Conservation (phyloP, 1,140 invertebrate species). For the Drosophila athabasca region DNA sequence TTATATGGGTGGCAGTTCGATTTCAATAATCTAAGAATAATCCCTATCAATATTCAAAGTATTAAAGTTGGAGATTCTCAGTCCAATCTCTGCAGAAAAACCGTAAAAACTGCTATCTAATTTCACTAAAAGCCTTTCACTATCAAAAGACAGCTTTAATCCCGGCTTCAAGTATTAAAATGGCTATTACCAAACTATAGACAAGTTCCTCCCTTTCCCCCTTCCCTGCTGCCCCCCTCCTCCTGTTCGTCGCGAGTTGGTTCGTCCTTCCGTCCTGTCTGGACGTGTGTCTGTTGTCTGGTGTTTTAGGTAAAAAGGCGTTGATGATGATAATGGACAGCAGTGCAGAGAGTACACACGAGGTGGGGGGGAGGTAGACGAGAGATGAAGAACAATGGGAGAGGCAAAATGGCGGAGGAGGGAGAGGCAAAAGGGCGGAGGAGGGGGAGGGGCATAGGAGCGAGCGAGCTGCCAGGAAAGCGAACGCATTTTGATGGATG, state of each 20-base stretch:
- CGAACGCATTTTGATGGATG: conserved; percentile 74
- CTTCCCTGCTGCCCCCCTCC: background rate
- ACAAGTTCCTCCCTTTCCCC: background rate
- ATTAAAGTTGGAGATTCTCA: no score
- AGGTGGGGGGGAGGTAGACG: background rate
- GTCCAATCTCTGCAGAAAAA: no score
- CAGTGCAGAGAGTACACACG: conserved; percentile 20
- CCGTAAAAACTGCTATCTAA: no score
- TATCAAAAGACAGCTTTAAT: no score
- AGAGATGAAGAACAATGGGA: conserved; percentile 10
- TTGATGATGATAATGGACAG: conserved; percentile 71
- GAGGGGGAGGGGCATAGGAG: conserved; percentile 5
- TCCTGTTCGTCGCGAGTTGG: background rate
- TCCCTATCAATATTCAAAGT: no score
- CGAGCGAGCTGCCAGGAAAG: no score
- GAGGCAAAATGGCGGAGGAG: conserved; percentile 12
- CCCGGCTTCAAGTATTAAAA: no score
- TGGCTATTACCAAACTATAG: no score
- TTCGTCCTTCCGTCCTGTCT: conserved; percentile 26
- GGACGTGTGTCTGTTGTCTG: conserved; percentile 36
- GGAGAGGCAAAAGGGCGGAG: conserved; percentile 8
- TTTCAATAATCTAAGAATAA: no score
- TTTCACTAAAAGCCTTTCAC: no score
- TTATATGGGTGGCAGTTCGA: no score
- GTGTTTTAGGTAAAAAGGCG: conserved; percentile 47